Percentiles rank a stretch among this genome's conserved stretches.
Evolutionary conservation across 2,797 vertebrate genomes (phyloP).

Genomic region (Acanthurus tractus): DNA sequence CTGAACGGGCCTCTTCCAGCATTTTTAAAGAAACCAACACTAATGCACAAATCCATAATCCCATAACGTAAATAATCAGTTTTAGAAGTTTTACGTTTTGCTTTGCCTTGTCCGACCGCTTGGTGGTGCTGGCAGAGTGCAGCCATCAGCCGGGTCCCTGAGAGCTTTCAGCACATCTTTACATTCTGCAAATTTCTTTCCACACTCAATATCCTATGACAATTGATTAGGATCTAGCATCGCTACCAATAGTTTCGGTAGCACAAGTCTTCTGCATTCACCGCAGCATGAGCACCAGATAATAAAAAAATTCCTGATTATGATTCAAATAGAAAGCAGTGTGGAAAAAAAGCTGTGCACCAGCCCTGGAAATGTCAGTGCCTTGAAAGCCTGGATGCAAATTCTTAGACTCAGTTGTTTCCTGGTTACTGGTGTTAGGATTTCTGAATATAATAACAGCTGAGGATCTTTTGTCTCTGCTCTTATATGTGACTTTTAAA

Average conservation of each 20-base stretch:
- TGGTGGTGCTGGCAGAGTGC: constrained; percentile 84
- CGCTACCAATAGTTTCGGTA: too few relatives aligned
- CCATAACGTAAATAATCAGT: constrained; percentile 54
- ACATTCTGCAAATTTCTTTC: background rate
- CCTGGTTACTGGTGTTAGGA: background rate
- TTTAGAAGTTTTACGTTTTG: constrained; percentile 70
- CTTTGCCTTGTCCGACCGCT: constrained; percentile 64
- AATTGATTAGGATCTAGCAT: constrained; percentile 23
- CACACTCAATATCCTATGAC: constrained; percentile 28
- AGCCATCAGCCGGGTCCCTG: constrained; percentile 2
- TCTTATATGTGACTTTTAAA: constrained; percentile 4
- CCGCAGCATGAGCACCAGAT: background rate
- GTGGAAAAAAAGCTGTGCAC: background rate
- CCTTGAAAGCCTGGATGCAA: background rate
- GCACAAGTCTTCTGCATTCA: background rate
- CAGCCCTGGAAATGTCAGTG: constrained; percentile 12
- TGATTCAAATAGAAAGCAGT: background rate
- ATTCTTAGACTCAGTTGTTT: background rate
- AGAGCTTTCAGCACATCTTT: constrained; percentile 20
- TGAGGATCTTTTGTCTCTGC: background rate
- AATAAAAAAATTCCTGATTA: background rate
- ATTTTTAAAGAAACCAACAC: rapidly evolving
- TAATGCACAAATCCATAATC: background rate
- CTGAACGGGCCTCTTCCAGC: background rate
- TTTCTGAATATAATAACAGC: background rate